Percentiles rank a stretch among this genome's conserved stretches.
Evolutionary conservation across 2,113 vertebrate species (phyloP).

Genomic region (Coryphaenoides rupestris): DNA sequence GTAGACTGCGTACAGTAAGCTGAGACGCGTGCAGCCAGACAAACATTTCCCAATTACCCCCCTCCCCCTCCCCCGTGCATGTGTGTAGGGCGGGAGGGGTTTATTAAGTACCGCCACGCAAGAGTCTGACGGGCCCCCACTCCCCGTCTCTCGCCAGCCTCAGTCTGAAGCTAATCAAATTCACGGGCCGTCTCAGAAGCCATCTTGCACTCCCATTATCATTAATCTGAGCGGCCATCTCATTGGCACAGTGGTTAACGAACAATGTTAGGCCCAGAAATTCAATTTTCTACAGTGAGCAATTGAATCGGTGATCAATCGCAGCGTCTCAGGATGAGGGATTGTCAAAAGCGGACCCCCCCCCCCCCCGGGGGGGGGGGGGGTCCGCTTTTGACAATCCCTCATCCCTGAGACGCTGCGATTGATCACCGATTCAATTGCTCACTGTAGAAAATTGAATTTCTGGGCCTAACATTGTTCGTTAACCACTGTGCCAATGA

Average conservation of each 20-base stretch:
- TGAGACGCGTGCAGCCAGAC: conserved; percentile 62
- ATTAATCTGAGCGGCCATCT: conserved; percentile 77
- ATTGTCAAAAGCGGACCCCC: conserved; percentile 62
- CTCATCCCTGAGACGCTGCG: conserved; percentile 66
- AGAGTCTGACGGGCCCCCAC: conserved; percentile 55
- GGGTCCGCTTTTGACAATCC: conserved; percentile 63
- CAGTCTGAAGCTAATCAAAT: conserved; percentile 76
- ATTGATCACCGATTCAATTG: conserved; percentile 77
- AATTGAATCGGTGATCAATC: conserved; percentile 77
- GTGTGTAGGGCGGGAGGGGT: no score
- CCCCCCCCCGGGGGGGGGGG: no score
- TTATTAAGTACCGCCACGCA: conserved; percentile 76
- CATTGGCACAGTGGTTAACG: conserved; percentile 77
- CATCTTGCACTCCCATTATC: conserved; percentile 74
- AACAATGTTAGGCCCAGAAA: conserved; percentile 78
- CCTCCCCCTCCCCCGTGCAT: no score
- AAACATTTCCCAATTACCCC: conserved; percentile 75
- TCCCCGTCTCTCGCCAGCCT: conserved; percentile 64
- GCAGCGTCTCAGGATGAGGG: conserved; percentile 64
- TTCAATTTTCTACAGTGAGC: conserved; percentile 78
- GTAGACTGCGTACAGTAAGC: conserved; percentile 56
- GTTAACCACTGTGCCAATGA: conserved; percentile 77
- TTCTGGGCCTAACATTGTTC: conserved; percentile 77
- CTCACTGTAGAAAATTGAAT: conserved; percentile 78
- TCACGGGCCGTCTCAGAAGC: conserved; percentile 69